phyloP scores from a whole-genome alignment of 2,888 invertebrate species.

The Sesia bembeciformis region DNA sequence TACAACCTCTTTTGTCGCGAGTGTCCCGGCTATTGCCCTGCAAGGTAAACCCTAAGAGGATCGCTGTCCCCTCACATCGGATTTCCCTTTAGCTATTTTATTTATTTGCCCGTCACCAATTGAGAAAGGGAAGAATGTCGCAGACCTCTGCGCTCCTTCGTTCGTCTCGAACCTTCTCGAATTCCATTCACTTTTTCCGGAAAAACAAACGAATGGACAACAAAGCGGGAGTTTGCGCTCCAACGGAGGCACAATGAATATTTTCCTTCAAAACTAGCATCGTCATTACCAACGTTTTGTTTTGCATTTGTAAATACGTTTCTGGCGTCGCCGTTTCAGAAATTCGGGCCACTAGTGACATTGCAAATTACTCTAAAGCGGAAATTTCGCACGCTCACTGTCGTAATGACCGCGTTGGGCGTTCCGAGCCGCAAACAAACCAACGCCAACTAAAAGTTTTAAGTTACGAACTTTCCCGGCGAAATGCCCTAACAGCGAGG shows the following conservation, averaged over 20 bases:
- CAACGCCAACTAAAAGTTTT: conserved; percentile 53
- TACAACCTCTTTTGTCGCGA: not conserved
- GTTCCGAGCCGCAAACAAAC: conserved; percentile 46
- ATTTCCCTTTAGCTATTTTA: conserved; percentile 1
- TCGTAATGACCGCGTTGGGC: conserved; percentile 44
- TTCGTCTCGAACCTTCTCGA: not conserved
- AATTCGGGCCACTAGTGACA: conserved; percentile 45
- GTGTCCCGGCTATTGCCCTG: not conserved
- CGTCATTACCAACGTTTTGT: conserved; percentile 52
- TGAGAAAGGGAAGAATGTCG: conserved; percentile 1
- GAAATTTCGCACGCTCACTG: conserved; percentile 49
- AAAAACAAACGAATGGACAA: not conserved
- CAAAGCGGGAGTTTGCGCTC: not conserved
- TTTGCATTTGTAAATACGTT: conserved; percentile 51
- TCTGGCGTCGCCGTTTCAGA: conserved; percentile 17
- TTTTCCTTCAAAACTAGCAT: conserved; percentile 29
- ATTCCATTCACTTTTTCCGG: not conserved
- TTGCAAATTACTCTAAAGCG: conserved; percentile 59
- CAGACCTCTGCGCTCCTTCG: not conserved
- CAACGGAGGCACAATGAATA: not conserved
- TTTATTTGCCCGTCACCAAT: conserved; percentile 6
- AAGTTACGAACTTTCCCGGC: conserved; percentile 37
- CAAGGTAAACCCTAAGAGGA: conserved; percentile 17
- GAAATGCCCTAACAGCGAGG: conserved; percentile 25
- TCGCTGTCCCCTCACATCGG: conserved; percentile 4